Percentiles rank a stretch among this genome's conserved stretches.
These are phyloP conservation scores for Bubo bubo DNA, from an alignment of 2,113 vertebrate genomes.

Conservation along the genomic window DNA sequence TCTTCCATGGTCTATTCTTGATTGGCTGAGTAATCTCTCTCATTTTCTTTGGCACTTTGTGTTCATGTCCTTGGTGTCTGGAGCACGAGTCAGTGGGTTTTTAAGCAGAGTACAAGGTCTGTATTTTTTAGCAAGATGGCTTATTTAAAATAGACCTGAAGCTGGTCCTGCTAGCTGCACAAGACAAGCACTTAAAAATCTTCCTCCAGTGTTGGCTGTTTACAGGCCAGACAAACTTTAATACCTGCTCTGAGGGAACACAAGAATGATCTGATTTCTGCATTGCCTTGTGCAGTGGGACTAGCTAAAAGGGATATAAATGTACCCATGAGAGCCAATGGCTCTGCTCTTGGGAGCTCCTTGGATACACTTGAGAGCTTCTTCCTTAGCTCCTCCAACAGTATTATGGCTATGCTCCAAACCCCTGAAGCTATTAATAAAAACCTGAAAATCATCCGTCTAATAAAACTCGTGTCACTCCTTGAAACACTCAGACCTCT, in stretches of 20 bases:
- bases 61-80: background rate
- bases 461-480: background rate
- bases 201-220: background rate
- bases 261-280: background rate
- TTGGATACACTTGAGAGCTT: background rate
- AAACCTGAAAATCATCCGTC: background rate
- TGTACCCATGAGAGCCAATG: background rate
- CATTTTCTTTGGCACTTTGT: background rate
- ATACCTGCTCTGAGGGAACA: background rate
- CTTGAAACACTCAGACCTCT: slow-evolving; percentile 30
- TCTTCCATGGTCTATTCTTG: background rate
- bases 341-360: background rate
- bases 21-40: slow-evolving; percentile 22
- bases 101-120: background rate
- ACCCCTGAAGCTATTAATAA: background rate
- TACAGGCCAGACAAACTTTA: background rate
- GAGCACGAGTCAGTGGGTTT: background rate
- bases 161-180: background rate
- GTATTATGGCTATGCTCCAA: background rate
- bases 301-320: background rate
- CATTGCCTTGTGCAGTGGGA: background rate
- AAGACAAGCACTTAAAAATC: background rate
- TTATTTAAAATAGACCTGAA: background rate
- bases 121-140: background rate
- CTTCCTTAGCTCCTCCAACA: background rate